phyloP scores from a whole-genome alignment of 2,888 invertebrate genomes.

The Brachyptera risi region DNA sequence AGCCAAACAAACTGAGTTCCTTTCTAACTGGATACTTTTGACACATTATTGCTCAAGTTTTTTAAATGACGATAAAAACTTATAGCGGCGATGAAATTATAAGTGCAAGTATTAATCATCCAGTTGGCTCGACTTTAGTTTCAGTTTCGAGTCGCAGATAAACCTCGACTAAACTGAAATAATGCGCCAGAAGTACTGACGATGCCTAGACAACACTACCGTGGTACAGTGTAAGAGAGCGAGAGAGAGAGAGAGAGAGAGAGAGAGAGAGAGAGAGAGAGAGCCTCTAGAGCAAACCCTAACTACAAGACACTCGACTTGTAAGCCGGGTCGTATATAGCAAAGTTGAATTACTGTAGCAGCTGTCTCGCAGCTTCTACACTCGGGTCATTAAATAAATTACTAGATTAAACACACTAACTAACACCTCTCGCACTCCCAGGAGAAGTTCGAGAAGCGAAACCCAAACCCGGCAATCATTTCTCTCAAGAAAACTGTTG shows the following conservation, averaged over 20 bases:
- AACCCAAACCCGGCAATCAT: constrained; percentile 21
- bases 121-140: too few relatives aligned
- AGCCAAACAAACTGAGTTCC: too few relatives aligned
- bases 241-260: not conserved
- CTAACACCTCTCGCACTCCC: constrained; percentile 14
- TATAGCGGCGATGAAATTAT: too few relatives aligned
- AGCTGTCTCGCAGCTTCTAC: constrained; percentile 15
- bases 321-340: constrained; percentile 9
- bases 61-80: too few relatives aligned
- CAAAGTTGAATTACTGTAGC: constrained; percentile 16
- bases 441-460: not conserved
- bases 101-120: too few relatives aligned
- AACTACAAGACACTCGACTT: constrained; percentile 19
- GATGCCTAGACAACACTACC: too few relatives aligned
- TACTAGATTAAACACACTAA: constrained; percentile 22
- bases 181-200: too few relatives aligned
- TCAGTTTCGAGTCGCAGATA: too few relatives aligned
- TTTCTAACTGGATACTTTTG: too few relatives aligned
- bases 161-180: too few relatives aligned
- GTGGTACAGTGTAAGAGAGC: too few relatives aligned
- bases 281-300: constrained; percentile 5
- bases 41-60: too few relatives aligned
- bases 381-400: constrained; percentile 19
- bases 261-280: not conserved
- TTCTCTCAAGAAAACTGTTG: constrained; percentile 1